A percentile compares a stretch with the other conserved stretches of the same genome.
Evolutionary conservation across 2,113 vertebrate species (phyloP).

Genomic region (Oryctolagus cuniculus): mOryCun1.1 NC_091440.1:89068501-89069000

Average conservation of each 20-base stretch:
- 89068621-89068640: background rate
- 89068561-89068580: background rate
- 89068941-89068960: background rate
- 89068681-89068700: background rate
- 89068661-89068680: background rate
- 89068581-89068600: background rate
- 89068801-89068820: background rate
- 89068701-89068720: constrained; percentile 29
- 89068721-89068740: background rate
- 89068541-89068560: background rate
- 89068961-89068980: no score
- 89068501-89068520: background rate
- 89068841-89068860: background rate
- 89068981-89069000: no score
- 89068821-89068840: background rate
- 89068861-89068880: background rate
- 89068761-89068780: background rate
- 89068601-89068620: background rate
- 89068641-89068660: background rate
- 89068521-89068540: background rate
- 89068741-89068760: constrained; percentile 28
- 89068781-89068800: background rate
- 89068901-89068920: background rate
- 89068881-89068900: background rate
- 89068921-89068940: background rate